Conservation (phyloP, 2,113 vertebrate species). For the Dipodomys merriami region DNA sequence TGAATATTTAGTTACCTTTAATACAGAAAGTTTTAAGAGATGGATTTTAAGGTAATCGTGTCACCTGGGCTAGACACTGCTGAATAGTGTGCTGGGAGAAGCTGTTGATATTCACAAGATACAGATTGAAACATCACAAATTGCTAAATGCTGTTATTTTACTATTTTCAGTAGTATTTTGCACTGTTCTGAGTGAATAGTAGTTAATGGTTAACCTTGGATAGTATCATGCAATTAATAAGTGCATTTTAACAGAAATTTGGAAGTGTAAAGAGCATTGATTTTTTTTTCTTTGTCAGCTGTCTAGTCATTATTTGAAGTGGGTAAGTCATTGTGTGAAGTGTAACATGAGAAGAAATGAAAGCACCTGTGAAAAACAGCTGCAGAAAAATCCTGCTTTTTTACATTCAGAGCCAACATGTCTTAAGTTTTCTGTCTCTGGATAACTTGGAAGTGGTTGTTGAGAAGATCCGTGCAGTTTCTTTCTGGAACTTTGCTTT, state of each 20-base stretch:
- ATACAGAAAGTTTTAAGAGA: neutral
- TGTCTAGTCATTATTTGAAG: neutral
- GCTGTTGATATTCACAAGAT: neutral
- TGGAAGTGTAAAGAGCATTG: conserved; percentile 18
- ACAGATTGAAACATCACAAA: neutral
- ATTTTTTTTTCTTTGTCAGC: neutral
- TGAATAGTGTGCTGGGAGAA: neutral
- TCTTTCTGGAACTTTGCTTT: conserved; percentile 23
- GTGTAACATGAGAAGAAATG: conserved; percentile 40
- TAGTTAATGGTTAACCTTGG: neutral
- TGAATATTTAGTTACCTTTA: conserved; percentile 5
- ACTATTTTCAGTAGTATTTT: neutral
- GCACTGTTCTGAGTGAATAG: neutral
- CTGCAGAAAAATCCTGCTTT: conserved; percentile 1
- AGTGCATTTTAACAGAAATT: conserved; percentile 39
- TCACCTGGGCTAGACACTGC: neutral
- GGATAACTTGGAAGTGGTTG: conserved; percentile 3
- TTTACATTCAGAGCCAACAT: conserved; percentile 15
- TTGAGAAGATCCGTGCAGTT: neutral
- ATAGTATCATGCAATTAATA: neutral
- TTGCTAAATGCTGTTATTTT: neutral
- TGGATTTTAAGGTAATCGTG: neutral
- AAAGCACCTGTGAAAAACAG: conserved; percentile 28
- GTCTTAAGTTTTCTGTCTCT: neutral
- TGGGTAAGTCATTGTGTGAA: conserved; percentile 24